These are phyloP conservation scores for Phengaris arion DNA, from an alignment of 2,888 invertebrate species.

Conservation along the genomic window DNA sequence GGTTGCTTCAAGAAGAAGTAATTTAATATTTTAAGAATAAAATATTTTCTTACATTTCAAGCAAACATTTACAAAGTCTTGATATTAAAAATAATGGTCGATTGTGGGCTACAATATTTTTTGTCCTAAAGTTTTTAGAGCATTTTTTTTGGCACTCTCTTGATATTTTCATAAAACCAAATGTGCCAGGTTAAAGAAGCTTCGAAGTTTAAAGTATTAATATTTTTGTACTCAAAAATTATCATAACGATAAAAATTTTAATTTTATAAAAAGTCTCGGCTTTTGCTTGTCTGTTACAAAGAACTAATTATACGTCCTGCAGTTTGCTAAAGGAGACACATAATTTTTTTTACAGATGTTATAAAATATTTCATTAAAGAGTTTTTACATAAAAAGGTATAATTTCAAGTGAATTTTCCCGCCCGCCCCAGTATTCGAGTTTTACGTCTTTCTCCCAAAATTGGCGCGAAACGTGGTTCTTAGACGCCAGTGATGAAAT, in stretches of 20 bases:
- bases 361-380: slow-evolving; percentile 21
- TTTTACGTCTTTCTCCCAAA: slow-evolving; percentile 34
- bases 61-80: background rate
- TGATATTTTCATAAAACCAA: background rate
- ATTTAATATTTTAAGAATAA: background rate
- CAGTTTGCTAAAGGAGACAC: too few species aligned
- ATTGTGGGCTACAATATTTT: background rate
- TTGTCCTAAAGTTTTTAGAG: background rate
- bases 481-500: slow-evolving; percentile 45
- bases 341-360: background rate
- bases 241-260: background rate
- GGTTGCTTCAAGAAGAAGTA: background rate
- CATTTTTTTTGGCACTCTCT: background rate
- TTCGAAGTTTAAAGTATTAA: background rate
- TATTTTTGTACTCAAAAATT: background rate
- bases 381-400: slow-evolving; percentile 30
- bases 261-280: too few species aligned
- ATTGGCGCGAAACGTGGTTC: slow-evolving; percentile 45
- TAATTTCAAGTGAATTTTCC: slow-evolving; percentile 26
- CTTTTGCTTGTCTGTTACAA: too few species aligned
- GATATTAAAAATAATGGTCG: background rate
- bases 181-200: background rate
- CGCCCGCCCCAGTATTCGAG: slow-evolving; percentile 27
- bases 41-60: background rate
- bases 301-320: too few species aligned